Evolutionary conservation across 2,113 vertebrate genomes (phyloP).

Genomic region (Polypterus senegalus): DNA sequence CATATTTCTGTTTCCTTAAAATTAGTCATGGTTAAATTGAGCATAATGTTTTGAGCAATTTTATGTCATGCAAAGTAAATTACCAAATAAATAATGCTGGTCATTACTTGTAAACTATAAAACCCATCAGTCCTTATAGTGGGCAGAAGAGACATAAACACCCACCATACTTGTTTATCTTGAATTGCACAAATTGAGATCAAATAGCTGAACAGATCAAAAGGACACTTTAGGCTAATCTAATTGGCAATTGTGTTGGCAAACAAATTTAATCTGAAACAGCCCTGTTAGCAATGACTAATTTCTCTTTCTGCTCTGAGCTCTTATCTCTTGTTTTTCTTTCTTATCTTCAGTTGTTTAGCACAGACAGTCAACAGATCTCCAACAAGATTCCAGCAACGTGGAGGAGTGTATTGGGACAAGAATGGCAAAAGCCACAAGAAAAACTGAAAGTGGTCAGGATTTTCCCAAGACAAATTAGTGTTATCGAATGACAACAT

Average conservation of each 20-base stretch:
- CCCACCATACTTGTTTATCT: background rate
- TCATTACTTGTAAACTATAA: too few species aligned
- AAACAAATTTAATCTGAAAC: slow-evolving; percentile 1
- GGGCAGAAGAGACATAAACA: too few species aligned
- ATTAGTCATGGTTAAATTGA: too few species aligned
- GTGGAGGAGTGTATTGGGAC: background rate
- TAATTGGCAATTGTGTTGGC: background rate
- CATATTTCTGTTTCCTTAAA: too few species aligned
- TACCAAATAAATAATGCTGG: too few species aligned
- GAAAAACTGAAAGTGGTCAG: too few species aligned
- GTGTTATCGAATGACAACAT: too few species aligned
- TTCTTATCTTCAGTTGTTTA: slow-evolving; percentile 1
- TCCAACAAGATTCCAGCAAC: background rate
- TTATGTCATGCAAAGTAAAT: too few species aligned
- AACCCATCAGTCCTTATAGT: too few species aligned
- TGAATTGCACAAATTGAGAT: background rate
- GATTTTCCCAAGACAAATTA: too few species aligned
- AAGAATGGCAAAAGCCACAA: background rate
- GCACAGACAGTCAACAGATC: background rate
- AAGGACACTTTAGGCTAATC: background rate
- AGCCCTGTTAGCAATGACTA: background rate
- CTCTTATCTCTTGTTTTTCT: background rate
- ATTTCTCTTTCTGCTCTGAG: background rate
- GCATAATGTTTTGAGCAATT: too few species aligned
- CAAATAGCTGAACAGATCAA: slow-evolving; percentile 1